Conservation (phyloP, 2,888 invertebrate species). For the Drosophila fungiperda region DNA sequence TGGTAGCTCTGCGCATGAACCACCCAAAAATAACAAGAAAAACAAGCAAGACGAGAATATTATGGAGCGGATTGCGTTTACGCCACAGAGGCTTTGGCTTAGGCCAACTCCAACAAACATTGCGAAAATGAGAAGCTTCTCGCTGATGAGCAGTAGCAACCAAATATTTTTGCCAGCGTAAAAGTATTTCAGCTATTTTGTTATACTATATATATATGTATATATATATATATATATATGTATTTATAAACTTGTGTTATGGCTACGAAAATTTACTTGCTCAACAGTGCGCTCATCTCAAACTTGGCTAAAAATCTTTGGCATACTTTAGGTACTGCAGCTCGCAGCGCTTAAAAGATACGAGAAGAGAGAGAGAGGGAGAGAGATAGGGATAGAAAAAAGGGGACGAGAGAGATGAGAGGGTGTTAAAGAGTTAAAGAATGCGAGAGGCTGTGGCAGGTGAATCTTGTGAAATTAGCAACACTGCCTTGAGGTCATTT, state of each 20-base stretch:
- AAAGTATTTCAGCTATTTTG: constrained; percentile 53
- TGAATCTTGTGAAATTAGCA: constrained; percentile 59
- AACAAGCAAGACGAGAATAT: not conserved
- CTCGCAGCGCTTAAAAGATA: constrained; percentile 7
- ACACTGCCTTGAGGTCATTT: constrained; percentile 52
- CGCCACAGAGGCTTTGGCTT: constrained; percentile 24
- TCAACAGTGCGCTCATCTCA: constrained; percentile 9
- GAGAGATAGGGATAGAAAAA: not conserved
- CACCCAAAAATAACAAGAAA: not conserved
- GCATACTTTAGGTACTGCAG: constrained; percentile 42
- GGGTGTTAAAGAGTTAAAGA: constrained; percentile 9
- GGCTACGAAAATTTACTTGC: constrained; percentile 37
- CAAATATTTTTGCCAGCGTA: constrained; percentile 42
- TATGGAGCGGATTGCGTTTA: constrained; percentile 46
- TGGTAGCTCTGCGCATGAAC: constrained; percentile 49
- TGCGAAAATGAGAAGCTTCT: constrained; percentile 46
- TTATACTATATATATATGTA: constrained; percentile 20
- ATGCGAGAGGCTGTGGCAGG: constrained; percentile 27
- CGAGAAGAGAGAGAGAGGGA: not conserved
- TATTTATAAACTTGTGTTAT: constrained; percentile 57
- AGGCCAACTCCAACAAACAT: constrained; percentile 27
- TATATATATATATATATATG: constrained; percentile 12
- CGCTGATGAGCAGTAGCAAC: constrained; percentile 32
- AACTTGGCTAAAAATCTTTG: constrained; percentile 38
- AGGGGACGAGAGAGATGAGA: not conserved